Percentiles rank a stretch among this genome's conserved stretches.
phyloP scores from a whole-genome alignment of 2,113 vertebrate species.

The Formicarius rufipectus region DNA sequence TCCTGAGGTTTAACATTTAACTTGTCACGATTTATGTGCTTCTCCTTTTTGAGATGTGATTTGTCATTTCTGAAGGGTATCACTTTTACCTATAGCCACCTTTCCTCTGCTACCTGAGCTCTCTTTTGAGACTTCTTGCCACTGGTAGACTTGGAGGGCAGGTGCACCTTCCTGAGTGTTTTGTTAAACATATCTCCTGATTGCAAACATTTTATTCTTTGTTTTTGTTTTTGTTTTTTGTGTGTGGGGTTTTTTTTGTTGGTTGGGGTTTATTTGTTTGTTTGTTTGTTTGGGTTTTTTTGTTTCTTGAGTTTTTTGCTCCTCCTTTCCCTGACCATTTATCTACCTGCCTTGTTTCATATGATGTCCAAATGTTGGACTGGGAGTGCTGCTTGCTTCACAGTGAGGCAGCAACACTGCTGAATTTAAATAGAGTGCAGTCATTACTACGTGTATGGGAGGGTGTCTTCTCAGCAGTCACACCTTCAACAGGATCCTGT shows the following conservation, averaged over 20 bases:
- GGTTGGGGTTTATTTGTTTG: neutral
- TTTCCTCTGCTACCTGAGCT: neutral
- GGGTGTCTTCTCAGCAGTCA: accelerated
- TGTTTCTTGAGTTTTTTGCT: neutral
- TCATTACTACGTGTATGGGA: neutral
- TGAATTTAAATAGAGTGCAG: neutral
- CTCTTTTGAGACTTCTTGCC: neutral
- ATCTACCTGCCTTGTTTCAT: neutral
- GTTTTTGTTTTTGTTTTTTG: neutral
- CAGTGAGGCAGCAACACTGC: neutral
- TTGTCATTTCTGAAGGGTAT: neutral
- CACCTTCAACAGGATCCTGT: neutral
- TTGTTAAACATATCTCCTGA: neutral
- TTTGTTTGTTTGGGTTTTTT: neutral
- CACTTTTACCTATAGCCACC: neutral
- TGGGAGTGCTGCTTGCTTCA: neutral
- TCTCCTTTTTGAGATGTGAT: neutral
- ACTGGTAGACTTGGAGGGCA: neutral
- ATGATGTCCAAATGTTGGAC: neutral
- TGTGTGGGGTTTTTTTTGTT: neutral
- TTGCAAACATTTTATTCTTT: neutral
- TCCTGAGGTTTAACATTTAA: slow-evolving; percentile 26
- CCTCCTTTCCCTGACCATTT: neutral
- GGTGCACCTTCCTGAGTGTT: neutral
- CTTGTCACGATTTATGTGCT: neutral